Conservation (phyloP, 1,140 invertebrate genomes). For the Arctopsyche grandis region DNA sequence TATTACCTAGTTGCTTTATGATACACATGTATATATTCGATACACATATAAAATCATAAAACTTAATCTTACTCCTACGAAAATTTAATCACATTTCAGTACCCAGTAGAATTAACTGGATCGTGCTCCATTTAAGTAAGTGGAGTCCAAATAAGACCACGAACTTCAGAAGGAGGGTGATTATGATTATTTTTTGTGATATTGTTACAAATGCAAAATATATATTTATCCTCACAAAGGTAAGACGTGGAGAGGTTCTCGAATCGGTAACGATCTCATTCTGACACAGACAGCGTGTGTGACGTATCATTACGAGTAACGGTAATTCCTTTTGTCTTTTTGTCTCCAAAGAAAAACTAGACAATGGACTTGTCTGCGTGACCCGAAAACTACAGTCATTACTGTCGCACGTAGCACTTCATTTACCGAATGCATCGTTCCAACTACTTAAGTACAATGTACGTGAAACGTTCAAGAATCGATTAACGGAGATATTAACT, state of each 20-base stretch:
- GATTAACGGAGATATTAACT: not conserved
- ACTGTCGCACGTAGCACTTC: conserved; percentile 18
- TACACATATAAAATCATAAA: too few species aligned
- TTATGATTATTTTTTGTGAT: too few species aligned
- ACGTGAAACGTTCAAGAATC: conserved; percentile 4
- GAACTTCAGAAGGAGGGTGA: too few species aligned
- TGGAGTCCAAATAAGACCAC: too few species aligned
- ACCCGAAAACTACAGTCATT: conserved; percentile 19
- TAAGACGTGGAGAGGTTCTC: not conserved
- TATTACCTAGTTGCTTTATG: too few species aligned
- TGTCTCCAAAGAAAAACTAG: not conserved
- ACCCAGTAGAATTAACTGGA: too few species aligned
- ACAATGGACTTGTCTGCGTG: conserved; percentile 15
- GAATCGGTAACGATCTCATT: conserved; percentile 14
- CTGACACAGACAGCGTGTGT: not conserved
- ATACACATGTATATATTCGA: too few species aligned
- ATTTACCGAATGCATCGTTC: not conserved
- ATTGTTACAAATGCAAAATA: too few species aligned
- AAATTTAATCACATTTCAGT: too few species aligned
- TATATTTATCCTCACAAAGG: too few species aligned
- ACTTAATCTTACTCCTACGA: too few species aligned
- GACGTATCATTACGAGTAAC: not conserved
- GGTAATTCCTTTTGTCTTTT: conserved; percentile 13
- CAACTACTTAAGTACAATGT: not conserved
- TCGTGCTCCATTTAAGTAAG: too few species aligned